Evolutionary conservation across 2,797 vertebrate genomes (phyloP).

Genomic region (Stomatorhinus walkeri): DNA sequence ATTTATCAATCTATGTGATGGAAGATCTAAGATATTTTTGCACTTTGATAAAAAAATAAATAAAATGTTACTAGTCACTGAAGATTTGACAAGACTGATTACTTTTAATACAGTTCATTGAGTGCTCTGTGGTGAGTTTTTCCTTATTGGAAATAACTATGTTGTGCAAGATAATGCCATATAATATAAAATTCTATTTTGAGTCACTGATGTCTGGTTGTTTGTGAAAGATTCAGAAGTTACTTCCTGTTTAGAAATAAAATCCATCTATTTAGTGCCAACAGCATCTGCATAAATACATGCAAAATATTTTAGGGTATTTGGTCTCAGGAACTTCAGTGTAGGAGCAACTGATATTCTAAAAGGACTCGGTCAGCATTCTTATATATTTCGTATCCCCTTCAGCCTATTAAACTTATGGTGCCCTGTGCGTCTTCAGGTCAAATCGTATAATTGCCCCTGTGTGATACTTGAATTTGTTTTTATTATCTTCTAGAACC

Average conservation of each 20-base stretch:
- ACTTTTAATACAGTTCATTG: background rate
- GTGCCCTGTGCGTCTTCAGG: background rate
- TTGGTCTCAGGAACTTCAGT: slow-evolving; percentile 14
- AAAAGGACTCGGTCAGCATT: background rate
- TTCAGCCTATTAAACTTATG: background rate
- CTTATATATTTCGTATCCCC: background rate
- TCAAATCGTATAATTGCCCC: background rate
- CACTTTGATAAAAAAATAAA: background rate
- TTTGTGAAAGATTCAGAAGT: background rate
- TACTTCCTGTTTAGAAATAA: slow-evolving; percentile 21
- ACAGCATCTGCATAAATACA: slow-evolving; percentile 25
- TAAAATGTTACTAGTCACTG: background rate
- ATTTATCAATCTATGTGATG: background rate
- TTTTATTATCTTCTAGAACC: background rate
- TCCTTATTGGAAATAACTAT: background rate
- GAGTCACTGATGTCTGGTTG: background rate
- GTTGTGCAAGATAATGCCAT: background rate
- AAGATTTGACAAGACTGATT: background rate
- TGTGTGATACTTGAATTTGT: background rate
- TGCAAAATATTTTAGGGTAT: slow-evolving; percentile 19
- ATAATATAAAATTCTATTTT: background rate
- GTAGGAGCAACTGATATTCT: slow-evolving; percentile 27
- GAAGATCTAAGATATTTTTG: background rate
- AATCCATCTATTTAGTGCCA: slow-evolving; percentile 24
- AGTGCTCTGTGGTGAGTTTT: background rate